Evolutionary conservation across 2,797 vertebrate species (phyloP).

Genomic region (Brotogeris chrysoptera): DNA sequence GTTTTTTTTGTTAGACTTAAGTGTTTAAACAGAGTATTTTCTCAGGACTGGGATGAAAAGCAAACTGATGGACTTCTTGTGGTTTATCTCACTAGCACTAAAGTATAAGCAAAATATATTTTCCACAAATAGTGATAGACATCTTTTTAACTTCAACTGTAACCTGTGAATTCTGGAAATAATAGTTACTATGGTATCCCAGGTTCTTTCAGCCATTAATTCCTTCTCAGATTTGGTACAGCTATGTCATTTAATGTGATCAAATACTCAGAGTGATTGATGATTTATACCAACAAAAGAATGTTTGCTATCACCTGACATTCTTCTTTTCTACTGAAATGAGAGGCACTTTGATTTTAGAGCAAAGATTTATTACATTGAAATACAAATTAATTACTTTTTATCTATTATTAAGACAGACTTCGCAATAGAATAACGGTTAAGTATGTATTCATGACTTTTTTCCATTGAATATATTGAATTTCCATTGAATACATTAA

Average conservation of each 20-base stretch:
- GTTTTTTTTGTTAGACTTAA: not conserved
- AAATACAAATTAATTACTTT: not conserved
- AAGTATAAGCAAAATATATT: not conserved
- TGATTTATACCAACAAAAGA: not conserved
- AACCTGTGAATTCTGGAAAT: constrained; percentile 54
- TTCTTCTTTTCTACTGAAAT: not conserved
- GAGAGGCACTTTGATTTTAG: not conserved
- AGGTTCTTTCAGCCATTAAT: constrained; percentile 21
- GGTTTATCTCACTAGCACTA: not conserved
- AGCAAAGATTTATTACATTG: not conserved
- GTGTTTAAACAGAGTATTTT: not conserved
- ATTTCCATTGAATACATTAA: no score
- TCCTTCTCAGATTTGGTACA: not conserved
- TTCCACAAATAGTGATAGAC: constrained; percentile 15
- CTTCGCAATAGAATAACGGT: not conserved
- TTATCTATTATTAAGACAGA: not conserved
- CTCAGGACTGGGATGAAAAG: not conserved
- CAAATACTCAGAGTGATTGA: not conserved
- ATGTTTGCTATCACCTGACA: not conserved
- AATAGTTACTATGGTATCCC: constrained; percentile 63
- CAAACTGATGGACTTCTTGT: not conserved
- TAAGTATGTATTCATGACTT: not conserved
- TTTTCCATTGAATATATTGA: no score
- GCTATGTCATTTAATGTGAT: constrained; percentile 3
- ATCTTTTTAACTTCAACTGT: constrained; percentile 30